Evolutionary conservation across 2,888 invertebrate species (phyloP), one percentile per base, ranked within the genome.

Genomic region (Synanthedon formicaeformis): DNA sequence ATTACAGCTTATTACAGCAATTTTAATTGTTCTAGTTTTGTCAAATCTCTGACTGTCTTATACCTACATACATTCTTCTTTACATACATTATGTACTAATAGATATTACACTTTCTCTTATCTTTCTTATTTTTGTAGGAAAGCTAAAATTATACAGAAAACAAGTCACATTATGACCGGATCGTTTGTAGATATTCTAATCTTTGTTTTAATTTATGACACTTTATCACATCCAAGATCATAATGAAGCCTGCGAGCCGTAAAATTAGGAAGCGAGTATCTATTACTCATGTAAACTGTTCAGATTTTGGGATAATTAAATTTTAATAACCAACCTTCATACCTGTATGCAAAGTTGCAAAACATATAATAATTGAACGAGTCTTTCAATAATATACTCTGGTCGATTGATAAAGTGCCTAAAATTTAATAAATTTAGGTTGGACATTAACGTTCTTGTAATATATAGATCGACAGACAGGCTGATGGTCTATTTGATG

Each of bases 191-290:
- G 60, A 62, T 61, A 67, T 60, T 65, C 58, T 63, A 58, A 58
- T 58, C 60, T 49, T 49, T 16, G 2, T 18, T 12, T 49, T 14
- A 45, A 45, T 67, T 69, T 55, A 66, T 68, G 55, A 63, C 55
- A 53, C 58, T 63, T 59, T 59, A 51, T 55, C 54, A 60, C 56
- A 57, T 55, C 58, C 54, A 56, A 54, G 60, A 58, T 59, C 54
- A 55, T 59, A 58, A 61, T 57, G 52, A 56, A 52, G 55, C 59
- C 57, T 51, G 57, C 54, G 53, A 57, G 57, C 63, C 67, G 60
- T 64, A 55, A 65, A 66, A 67, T 66, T 63, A 62, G 57, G 60
- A 61, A 59, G 58, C 63, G 59, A 67, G 65, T 69, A 69, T 67
- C 62, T 61, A 69, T 67, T 61, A 61, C 60, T 65, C 63, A 61